These are phyloP conservation scores for Ptilorrhoa leucosticta DNA, from an alignment of 2,113 vertebrate species.

Conservation along the genomic window DNA sequence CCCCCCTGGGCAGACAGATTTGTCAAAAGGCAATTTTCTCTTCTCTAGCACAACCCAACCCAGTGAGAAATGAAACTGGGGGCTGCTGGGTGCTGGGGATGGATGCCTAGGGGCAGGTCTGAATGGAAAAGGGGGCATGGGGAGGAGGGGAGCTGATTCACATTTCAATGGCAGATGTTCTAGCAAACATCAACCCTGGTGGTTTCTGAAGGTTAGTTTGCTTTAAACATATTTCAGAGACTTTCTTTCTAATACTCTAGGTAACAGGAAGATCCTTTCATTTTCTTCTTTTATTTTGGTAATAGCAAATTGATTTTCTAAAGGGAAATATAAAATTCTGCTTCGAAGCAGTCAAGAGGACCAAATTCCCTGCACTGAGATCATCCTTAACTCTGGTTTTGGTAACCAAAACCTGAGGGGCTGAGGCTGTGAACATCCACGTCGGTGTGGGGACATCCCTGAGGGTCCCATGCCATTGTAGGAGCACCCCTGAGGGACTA, in stretches of 20 bases:
- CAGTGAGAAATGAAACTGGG: not conserved
- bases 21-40: not conserved
- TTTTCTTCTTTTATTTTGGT: not conserved
- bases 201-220: not conserved
- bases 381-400: not conserved
- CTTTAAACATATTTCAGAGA: not conserved
- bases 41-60: not conserved
- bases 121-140: not conserved
- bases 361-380: not conserved
- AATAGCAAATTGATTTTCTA: not conserved
- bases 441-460: not conserved
- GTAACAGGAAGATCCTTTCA: not conserved
- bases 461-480: too few relatives aligned
- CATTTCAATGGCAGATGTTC: not conserved
- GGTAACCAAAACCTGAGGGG: not conserved
- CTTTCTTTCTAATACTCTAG: not conserved
- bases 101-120: not conserved
- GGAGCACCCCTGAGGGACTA: not conserved
- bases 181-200: not conserved
- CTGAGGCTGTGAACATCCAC: fast-evolving
- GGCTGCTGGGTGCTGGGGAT: not conserved
- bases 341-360: not conserved
- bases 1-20: fast-evolving
- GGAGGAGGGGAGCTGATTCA: not conserved
- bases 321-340: not conserved